These are phyloP conservation scores for Lithodes maja DNA, from an alignment of 2,888 invertebrate genomes.

Conservation along the genomic window DNA sequence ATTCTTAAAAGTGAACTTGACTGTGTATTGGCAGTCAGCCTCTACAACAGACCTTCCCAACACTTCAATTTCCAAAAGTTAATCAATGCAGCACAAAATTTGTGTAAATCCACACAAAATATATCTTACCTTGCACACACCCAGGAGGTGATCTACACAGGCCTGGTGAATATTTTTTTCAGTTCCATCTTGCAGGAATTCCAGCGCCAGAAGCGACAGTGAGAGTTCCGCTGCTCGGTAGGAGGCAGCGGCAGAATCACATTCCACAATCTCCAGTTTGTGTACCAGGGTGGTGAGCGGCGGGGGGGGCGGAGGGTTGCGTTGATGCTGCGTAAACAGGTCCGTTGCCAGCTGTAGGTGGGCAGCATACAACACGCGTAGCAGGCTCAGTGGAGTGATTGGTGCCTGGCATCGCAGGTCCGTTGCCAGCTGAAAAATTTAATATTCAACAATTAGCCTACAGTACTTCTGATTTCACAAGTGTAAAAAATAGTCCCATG, in stretches of 20 bases:
- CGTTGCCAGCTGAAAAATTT: constrained; percentile 81
- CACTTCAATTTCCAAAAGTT: no score
- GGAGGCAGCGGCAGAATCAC: constrained; percentile 85
- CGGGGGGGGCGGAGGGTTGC: constrained; percentile 76
- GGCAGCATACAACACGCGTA: constrained; percentile 81
- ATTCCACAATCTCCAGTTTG: constrained; percentile 83
- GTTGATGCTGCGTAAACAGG: constrained; percentile 76
- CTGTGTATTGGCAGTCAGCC: no score
- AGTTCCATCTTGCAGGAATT: constrained; percentile 79
- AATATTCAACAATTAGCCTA: no score
- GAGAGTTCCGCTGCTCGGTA: constrained; percentile 85
- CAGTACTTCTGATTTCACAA: no score
- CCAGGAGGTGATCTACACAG: constrained; percentile 64
- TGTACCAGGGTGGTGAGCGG: constrained; percentile 73
- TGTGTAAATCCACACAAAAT: no score
- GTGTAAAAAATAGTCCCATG: no score
- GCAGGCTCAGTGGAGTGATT: constrained; percentile 82
- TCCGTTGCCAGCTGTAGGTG: constrained; percentile 78
- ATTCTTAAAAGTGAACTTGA: no score
- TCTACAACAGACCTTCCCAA: no score
- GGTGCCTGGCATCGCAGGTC: constrained; percentile 75
- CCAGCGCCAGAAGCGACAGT: constrained; percentile 84
- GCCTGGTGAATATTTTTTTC: constrained; percentile 51
- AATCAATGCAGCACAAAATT: no score
- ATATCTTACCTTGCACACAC: constrained; percentile 71